Base-by-base conservation (phyloP, 2,113 vertebrate genomes). In the Hippotragus niger region DNA sequence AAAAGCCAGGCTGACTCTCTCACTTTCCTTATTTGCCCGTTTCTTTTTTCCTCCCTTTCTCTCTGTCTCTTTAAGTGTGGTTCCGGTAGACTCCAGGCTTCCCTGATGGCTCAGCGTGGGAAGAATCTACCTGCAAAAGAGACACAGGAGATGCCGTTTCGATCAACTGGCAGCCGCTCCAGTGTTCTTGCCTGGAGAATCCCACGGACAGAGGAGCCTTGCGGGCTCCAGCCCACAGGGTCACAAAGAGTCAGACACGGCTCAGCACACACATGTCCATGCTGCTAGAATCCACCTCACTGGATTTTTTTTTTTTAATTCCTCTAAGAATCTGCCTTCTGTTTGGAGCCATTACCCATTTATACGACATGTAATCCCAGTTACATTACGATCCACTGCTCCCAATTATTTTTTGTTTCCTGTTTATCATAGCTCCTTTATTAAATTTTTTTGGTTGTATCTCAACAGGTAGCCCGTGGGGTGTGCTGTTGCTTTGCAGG, bases 261-360 rank as follows among this genome's bases (percentile, higher is more conserved):
- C 67, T 71, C 9, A 12, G n/a, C 67, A 12, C 19, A 6, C 2
- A 1, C 0, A 5, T 17, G n/a, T 19, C 1, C n/a, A 0, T 3
- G n/a, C 67, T 23, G n/a, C 19, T 23, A 12, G 67, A 12, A 6
- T 40, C 67, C 21, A n/a, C 4, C 74, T 74, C 15, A 40, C 15
- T 53, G 3, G 31, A 47, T 53, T 96, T 14, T 88, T 10, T 58
- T 16, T 16, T 83, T 16, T 0, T 21, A 85, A 95, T 25, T 5
- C 45, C 55, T 92, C 21, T 40, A 85, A 52, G 57, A 83, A 23
- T 36, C 21, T 60, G 40, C 57, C 52, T 86, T 60, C 62, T 60
- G 7, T 80, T 62, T 62, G 31, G 15, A 29, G 47, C 40, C 11
- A 7, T 74, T 47, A n/a, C 3, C n/a, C 6, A 83, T 31, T 90